Percentiles rank a stretch among this genome's conserved stretches.
Conservation (phyloP, 1,140 invertebrate genomes). For the Drosophila nigromelanica region DNA sequence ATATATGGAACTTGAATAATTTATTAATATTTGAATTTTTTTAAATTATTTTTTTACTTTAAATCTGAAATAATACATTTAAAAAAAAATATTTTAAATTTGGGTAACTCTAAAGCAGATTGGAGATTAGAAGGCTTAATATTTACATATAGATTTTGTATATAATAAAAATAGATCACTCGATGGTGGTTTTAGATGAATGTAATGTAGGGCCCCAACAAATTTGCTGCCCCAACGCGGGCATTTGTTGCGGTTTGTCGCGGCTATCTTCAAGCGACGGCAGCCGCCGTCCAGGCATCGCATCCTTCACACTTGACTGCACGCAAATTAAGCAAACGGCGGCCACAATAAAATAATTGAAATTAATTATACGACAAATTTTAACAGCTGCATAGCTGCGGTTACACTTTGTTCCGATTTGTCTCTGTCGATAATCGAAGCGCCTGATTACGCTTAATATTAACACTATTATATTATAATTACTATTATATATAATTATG, state of each 20-base stretch:
- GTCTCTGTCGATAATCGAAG: conserved; percentile 60
- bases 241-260: conserved; percentile 53
- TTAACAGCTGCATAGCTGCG: conserved; percentile 75
- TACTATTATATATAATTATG: conserved; percentile 24
- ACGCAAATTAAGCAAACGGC: conserved; percentile 74
- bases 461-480: neutral
- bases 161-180: neutral
- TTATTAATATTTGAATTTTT: too few relatives aligned
- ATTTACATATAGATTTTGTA: neutral
- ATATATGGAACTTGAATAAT: too few relatives aligned
- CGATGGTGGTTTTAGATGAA: neutral
- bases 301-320: conserved; percentile 80
- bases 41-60: too few relatives aligned
- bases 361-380: conserved; percentile 79
- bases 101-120: too few relatives aligned
- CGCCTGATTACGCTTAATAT: conserved; percentile 30
- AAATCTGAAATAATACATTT: too few relatives aligned
- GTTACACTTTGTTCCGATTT: conserved; percentile 68
- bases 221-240: conserved; percentile 42
- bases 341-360: conserved; percentile 79
- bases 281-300: conserved; percentile 61
- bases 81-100: too few relatives aligned
- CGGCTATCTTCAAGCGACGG: conserved; percentile 70
- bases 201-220: conserved; percentile 2
- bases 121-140: neutral